Evolutionary conservation across 2,888 invertebrate species (phyloP), one percentile per base, ranked within the genome.

Genomic region (Pollenia griseotomentosa): DNA sequence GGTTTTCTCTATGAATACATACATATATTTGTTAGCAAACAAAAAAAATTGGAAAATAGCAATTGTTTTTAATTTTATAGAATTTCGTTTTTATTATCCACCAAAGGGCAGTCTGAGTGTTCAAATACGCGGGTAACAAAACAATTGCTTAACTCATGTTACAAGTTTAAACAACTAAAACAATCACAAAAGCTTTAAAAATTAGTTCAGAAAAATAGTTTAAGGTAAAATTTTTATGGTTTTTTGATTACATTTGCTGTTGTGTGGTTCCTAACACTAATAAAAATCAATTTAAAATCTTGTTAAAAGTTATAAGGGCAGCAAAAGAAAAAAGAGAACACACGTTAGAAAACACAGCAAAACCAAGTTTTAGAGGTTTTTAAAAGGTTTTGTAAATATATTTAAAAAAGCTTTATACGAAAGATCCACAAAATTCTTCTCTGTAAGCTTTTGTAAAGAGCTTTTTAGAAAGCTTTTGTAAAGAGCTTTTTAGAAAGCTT

Each of bases 61-160:
- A 53, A 51, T 77, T 65, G 66, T 74, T 74, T 78, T 66, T 65
- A 66, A 73, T 65, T 33, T 48, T 78, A 59, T 42, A 66, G 78
- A 83, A 61, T 79, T 77, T 16, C 44, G 40, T 51, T 61, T 44
- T 68, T 85, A 75, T 71, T 75, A 44, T 65, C 16, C 74, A 81
- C 80, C 63, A 77, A 85, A 85, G 79, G 85, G 78, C 65, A 79
- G 53, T 61, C 55, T 79, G 11, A 33, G 40, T 77, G 65, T 53
- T 55, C n/a, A 40, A 33, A 4, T 14, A 19, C 40, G 40, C 16
- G 23, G 11, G 16, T 16, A 61, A 8, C 2, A 40, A 40, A 42
- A 61, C 12, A 68, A 16, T 44, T n/a, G 16, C 16, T 59, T 59
- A 78, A 75, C 48, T 44, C 57, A 55, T 51, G 51, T 46, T 61